Base-by-base conservation (phyloP, 2,888 invertebrate species). In the Lasioglossum oenotherae region DNA sequence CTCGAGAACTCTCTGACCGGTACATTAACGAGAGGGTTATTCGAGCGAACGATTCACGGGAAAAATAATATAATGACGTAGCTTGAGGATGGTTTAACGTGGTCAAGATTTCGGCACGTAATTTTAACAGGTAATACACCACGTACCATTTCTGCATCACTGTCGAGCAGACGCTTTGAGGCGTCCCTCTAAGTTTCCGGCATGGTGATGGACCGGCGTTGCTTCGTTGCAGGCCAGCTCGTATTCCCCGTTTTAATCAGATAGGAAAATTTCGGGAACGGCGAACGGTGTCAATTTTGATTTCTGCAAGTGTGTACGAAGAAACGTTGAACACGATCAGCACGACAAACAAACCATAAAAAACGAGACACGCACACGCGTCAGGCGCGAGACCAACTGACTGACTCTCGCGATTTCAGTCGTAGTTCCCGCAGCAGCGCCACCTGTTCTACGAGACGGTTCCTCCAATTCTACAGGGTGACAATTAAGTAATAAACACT, bases 331-430 rank as follows among this genome's bases (percentile, higher is more conserved):
- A 53, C 85, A 85, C 80, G 69, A 38, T 38, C 46, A 31, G n/a
- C 12, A 16, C 38, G 41, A 67, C 38, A 27, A n/a, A 57, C 57
- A 41, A 44, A 60, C 49, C 78, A 27, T 67, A 38, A 23, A 49
- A 76, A 57, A 76, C 35, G 12, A 79, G 78, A 91, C 81, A 87
- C 86, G 83, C 90, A 92, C 92, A 92, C 93, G 92, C 92, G 91
- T 86, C 64, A 87, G 86, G 89, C 93, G 93, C 92, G 93, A 88
- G 87, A 89, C 89, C 90, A 87, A 93, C 93, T 93, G 91, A 88
- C 85, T 86, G 69, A 73, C 49, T 81, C 75, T 86, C 81, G 73
- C 74, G 85, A 87, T 87, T 64, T 80, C 80, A 46, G 76, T 69
- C 73, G 78, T 81, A 74, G 80, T 81, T 83, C 85, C 87, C 77